Percentiles rank a stretch among this genome's conserved stretches.
These are phyloP conservation scores for Lepus americanus DNA, from an alignment of 2,113 vertebrate genomes.

Conservation along the genomic window DNA sequence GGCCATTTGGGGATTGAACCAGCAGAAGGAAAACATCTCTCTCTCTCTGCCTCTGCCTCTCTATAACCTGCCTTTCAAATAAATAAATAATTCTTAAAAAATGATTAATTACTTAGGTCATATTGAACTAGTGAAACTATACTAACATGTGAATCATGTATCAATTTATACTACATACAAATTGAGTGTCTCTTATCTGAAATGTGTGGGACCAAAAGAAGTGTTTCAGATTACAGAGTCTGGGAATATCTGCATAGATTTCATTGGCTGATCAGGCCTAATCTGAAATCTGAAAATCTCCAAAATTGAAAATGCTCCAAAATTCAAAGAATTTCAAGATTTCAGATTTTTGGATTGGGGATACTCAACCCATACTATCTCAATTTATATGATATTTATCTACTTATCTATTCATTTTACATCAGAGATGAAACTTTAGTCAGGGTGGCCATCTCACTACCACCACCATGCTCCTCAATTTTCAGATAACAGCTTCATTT, in stretches of 20 bases:
- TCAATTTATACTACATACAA: background rate
- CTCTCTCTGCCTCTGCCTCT: no score
- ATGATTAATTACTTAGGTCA: background rate
- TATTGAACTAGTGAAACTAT: background rate
- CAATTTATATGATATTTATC: background rate
- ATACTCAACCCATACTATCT: background rate
- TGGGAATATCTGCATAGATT: background rate
- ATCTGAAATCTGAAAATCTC: background rate
- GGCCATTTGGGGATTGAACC: no score
- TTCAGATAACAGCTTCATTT: background rate
- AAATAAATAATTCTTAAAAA: no score
- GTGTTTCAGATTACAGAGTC: background rate
- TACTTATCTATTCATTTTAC: background rate
- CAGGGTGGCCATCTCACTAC: background rate
- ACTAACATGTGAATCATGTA: background rate
- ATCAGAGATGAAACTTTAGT: conserved; percentile 5
- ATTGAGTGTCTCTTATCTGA: background rate
- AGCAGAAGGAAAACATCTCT: no score
- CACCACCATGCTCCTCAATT: background rate
- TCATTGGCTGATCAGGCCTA: background rate
- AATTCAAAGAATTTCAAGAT: background rate
- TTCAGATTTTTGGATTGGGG: background rate
- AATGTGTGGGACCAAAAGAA: background rate
- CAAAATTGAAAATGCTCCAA: background rate
- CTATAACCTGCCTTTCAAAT: no score